These are phyloP conservation scores for Champsocephalus gunnari DNA, from an alignment of 2,797 vertebrate genomes.

Conservation along the genomic window DNA sequence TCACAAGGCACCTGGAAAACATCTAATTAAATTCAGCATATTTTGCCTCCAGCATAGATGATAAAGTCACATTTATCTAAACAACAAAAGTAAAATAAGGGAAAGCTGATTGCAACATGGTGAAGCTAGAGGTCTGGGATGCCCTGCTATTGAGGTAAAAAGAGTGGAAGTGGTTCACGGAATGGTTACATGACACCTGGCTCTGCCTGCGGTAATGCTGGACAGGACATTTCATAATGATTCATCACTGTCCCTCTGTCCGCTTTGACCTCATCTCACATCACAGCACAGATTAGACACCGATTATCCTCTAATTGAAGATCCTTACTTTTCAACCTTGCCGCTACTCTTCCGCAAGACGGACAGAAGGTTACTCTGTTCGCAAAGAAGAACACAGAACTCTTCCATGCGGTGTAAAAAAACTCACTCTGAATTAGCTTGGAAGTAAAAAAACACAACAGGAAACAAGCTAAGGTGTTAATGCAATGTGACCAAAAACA, in stretches of 20 bases:
- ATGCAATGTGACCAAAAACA: constrained; percentile 42
- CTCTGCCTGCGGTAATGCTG: constrained; percentile 64
- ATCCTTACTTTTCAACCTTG: constrained; percentile 82
- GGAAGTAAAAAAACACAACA: constrained; percentile 37
- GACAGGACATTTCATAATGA: constrained; percentile 82
- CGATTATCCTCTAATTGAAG: constrained; percentile 84
- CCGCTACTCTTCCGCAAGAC: constrained; percentile 57
- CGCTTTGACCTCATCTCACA: constrained; percentile 85
- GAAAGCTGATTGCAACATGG: constrained; percentile 20
- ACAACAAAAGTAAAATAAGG: constrained; percentile 22
- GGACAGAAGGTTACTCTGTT: constrained; percentile 59
- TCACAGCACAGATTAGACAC: constrained; percentile 82
- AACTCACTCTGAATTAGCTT: constrained; percentile 39
- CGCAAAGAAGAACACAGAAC: constrained; percentile 34
- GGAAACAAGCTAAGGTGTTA: constrained; percentile 28
- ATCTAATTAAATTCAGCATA: constrained; percentile 51
- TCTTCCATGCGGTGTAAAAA: constrained; percentile 19
- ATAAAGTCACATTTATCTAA: constrained; percentile 33
- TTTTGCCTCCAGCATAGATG: constrained; percentile 43
- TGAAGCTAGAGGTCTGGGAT: background rate
- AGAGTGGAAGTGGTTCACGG: constrained; percentile 43
- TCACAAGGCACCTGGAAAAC: constrained; percentile 51
- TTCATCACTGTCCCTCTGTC: constrained; percentile 84
- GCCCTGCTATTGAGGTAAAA: constrained; percentile 19
- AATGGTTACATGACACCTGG: constrained; percentile 62